Conservation (phyloP, 2,797 vertebrate species). For the Buceros bicornis region DNA sequence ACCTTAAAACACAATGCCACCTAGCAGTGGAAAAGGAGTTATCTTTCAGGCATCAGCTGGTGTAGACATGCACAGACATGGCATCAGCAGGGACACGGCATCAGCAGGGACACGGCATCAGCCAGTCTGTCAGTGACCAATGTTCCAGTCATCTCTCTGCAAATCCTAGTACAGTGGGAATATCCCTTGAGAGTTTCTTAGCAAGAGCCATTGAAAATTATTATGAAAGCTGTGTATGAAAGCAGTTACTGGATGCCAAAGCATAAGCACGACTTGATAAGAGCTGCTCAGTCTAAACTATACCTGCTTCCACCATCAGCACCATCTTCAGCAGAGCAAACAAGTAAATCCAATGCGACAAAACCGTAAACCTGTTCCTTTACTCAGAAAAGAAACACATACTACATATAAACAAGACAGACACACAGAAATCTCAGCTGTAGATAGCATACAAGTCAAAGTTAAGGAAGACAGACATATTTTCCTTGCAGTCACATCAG, state of each 20-base stretch:
- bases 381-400: background rate
- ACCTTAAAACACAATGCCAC: background rate
- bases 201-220: background rate
- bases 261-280: background rate
- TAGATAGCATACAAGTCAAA: background rate
- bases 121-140: background rate
- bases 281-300: background rate
- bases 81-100: too few relatives aligned
- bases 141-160: background rate
- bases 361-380: background rate
- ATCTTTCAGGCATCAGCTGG: background rate
- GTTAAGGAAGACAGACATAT: background rate
- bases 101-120: background rate
- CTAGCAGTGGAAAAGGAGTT: background rate
- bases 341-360: background rate
- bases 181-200: background rate
- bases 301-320: background rate
- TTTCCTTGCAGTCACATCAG: background rate
- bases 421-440: background rate
- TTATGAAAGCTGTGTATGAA: accelerated
- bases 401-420: background rate
- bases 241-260: background rate
- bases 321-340: background rate
- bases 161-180: background rate
- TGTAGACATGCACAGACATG: background rate